A percentile compares a stretch with the other conserved stretches of the same genome.
phyloP scores from a whole-genome alignment of 2,888 invertebrate species.

The Yponomeuta plumbellus region DNA sequence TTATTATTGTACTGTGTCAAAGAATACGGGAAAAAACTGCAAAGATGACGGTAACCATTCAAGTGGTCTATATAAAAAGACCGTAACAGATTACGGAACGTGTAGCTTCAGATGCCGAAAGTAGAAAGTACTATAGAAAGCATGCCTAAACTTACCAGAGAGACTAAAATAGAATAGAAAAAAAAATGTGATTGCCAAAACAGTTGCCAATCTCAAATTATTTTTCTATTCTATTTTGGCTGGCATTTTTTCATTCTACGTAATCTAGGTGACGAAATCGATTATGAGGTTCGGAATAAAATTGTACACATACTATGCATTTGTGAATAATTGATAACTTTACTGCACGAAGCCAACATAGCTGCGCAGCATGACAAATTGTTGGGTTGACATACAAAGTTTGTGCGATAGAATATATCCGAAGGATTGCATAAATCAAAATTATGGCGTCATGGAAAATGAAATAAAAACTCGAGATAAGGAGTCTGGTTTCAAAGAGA shows the following conservation, averaged over 20 bases:
- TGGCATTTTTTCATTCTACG: neutral
- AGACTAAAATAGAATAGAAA: neutral
- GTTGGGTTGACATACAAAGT: neutral
- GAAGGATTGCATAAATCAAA: neutral
- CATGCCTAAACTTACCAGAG: neutral
- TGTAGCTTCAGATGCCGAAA: neutral
- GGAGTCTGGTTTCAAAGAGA: conserved; percentile 7
- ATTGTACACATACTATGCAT: neutral
- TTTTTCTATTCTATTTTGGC: no score
- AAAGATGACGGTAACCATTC: neutral
- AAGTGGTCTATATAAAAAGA: neutral
- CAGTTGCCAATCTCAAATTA: no score
- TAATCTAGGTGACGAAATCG: neutral
- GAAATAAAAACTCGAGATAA: neutral
- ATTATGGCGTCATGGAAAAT: neutral
- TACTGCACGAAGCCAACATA: neutral
- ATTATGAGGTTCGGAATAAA: neutral
- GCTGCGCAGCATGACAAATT: neutral
- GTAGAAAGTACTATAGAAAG: neutral
- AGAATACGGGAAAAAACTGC: neutral
- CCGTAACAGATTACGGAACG: neutral
- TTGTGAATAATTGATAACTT: neutral
- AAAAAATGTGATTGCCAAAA: neutral
- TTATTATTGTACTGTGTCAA: neutral
- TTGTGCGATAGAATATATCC: neutral